phyloP scores from a whole-genome alignment of 1,140 invertebrate species.

The Ooceraea biroi region DNA sequence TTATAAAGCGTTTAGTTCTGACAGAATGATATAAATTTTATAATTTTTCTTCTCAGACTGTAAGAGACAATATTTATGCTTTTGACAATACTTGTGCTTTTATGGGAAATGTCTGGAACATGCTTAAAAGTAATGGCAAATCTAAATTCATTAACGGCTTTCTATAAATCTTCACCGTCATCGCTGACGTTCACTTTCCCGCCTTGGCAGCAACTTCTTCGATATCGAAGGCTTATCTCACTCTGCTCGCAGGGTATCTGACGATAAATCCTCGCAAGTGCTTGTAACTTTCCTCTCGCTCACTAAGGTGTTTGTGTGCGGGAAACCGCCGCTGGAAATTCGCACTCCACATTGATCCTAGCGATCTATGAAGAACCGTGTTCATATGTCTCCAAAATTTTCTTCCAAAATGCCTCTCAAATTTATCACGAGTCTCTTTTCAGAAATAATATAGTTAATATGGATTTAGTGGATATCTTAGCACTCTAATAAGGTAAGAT shows the following conservation, averaged over 20 bases:
- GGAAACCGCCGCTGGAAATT: slow-evolving; percentile 22
- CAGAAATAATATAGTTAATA: background rate
- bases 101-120: background rate
- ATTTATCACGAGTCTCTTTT: background rate
- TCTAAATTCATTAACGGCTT: slow-evolving; percentile 25
- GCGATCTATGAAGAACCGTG: background rate
- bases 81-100: background rate
- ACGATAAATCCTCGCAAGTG: slow-evolving; percentile 39
- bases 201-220: slow-evolving; percentile 19
- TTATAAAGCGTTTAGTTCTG: background rate
- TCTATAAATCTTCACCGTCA: background rate
- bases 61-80: background rate
- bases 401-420: background rate
- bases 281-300: slow-evolving; percentile 25
- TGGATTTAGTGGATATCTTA: slow-evolving; percentile 14
- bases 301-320: slow-evolving; percentile 31
- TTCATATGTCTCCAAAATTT: slow-evolving; percentile 10
- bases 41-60: background rate
- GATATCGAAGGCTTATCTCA: slow-evolving; percentile 28
- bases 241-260: background rate
- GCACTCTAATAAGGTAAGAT: background rate
- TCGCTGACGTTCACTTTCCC: slow-evolving; percentile 8
- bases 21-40: no score
- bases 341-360: slow-evolving; percentile 24
- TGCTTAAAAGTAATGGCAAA: background rate